Base-by-base conservation (phyloP, 2,797 vertebrate species). In the Sebastes ruberrimus region DNA sequence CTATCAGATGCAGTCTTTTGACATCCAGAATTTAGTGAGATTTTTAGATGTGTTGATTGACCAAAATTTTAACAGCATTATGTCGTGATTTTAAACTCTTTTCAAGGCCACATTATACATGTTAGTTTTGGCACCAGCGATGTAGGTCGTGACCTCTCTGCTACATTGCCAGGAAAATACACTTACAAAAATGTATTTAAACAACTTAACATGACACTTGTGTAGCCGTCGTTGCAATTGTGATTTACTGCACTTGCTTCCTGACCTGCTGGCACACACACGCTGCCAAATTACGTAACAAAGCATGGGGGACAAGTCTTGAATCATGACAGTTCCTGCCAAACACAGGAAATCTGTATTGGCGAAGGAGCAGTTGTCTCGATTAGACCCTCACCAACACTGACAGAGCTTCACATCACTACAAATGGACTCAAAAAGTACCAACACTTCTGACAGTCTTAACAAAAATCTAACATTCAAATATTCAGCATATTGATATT, bases 141-240 rank as follows among this genome's bases (percentile, higher is more conserved):
- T 28, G 8, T 46, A 28, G 14, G n/a, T 46, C 1, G 28, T 14
- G 7, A 62, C 3, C 52, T 13, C 2, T 56, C 74, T 28, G 25
- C 23, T 32, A 7, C 71, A 10, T 42, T 72, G 22, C 23, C 62
- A 81, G 57, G 27, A 70, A 83, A 74, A 74, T 14, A 55, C 65
- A 61, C 27, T 20, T 27, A 6, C 1, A 65, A 57, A 60, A 59
- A 63, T 80, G 5, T 60, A 38, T 70, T 60, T 14, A 53, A 11
- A 32, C 18, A 13, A 16, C 6, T 49, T 65, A 32, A 55, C 52
- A 61, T 49, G 59, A 33, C 66, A 72, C 55, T 63, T 33, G 30
- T 9, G 5, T 27, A 23, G 71, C 69, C 1, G 38, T 53, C 13
- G 11, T 46, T 73, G 10, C 14, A 66, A 10, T 38, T 30, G 66